These are phyloP conservation scores for Apodemia mormo DNA, from an alignment of 2,888 invertebrate genomes.

Conservation along the genomic window DNA sequence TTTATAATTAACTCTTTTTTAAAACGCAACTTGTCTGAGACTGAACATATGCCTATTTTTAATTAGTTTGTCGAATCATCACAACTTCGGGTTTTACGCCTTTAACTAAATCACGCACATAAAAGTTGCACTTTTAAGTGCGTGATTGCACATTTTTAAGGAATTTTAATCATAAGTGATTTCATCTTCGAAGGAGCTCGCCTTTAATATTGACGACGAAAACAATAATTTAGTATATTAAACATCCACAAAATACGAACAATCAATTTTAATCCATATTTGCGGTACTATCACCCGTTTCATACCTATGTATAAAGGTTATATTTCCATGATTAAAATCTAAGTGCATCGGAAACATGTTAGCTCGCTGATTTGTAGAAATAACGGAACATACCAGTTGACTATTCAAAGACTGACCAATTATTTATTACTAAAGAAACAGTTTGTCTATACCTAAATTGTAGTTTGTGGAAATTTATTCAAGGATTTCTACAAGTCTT, in stretches of 20 bases:
- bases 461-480: no score
- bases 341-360: slow-evolving; percentile 44
- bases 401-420: slow-evolving; percentile 47
- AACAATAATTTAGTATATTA: background rate
- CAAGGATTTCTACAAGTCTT: no score
- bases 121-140: no score
- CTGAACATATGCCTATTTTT: no score
- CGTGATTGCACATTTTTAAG: no score
- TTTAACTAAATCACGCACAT: no score
- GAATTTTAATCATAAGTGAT: background rate
- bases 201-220: background rate
- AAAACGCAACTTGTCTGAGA: no score
- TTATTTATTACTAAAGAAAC: slow-evolving; percentile 30
- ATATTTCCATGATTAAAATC: slow-evolving; percentile 37
- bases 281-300: slow-evolving; percentile 36
- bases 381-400: slow-evolving; percentile 70
- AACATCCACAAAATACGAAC: slow-evolving; percentile 1
- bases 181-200: background rate
- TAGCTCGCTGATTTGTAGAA: slow-evolving; percentile 66
- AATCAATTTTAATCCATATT: slow-evolving; percentile 5
- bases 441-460: no score
- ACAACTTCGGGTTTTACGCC: no score
- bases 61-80: no score
- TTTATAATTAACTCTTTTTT: no score
- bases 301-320: slow-evolving; percentile 33